Conservation (phyloP, 2,888 invertebrate species). For the Tenodera sinensis region DNA sequence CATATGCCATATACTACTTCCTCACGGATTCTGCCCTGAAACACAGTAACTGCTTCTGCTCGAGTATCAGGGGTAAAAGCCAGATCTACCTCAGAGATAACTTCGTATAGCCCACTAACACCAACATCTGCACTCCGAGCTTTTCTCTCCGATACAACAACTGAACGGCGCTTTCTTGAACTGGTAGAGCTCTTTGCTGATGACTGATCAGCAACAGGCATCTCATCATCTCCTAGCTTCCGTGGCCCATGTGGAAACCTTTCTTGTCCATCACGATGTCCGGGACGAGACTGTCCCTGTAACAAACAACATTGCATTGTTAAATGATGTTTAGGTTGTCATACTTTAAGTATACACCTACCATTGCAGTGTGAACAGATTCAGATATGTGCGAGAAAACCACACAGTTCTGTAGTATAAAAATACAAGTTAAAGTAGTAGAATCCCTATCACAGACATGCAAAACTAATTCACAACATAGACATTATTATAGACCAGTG, state of each 20-base stretch:
- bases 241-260: slow-evolving; percentile 77
- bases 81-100: slow-evolving; percentile 87
- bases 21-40: slow-evolving; percentile 81
- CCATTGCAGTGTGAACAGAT: too few relatives aligned
- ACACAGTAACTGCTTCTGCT: slow-evolving; percentile 79
- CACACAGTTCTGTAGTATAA: too few relatives aligned
- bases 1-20: slow-evolving; percentile 90
- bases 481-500: too few relatives aligned
- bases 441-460: too few relatives aligned
- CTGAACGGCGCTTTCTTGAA: slow-evolving; percentile 58
- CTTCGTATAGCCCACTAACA: slow-evolving; percentile 84
- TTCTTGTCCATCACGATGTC: slow-evolving; percentile 54
- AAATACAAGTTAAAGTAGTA: too few relatives aligned
- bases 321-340: too few relatives aligned
- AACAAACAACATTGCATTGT: neutral
- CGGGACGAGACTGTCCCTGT: slow-evolving; percentile 48
- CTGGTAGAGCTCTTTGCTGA: slow-evolving; percentile 35
- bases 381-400: too few relatives aligned
- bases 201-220: slow-evolving; percentile 40
- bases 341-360: too few relatives aligned
- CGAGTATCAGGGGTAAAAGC: slow-evolving; percentile 81
- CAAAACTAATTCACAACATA: too few relatives aligned
- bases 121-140: slow-evolving; percentile 83
- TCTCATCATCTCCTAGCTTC: slow-evolving; percentile 53
- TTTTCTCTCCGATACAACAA: slow-evolving; percentile 66